Evolutionary conservation across 1,140 invertebrate genomes (phyloP).

Genomic region (Holcopasites calliopsidis): DNA sequence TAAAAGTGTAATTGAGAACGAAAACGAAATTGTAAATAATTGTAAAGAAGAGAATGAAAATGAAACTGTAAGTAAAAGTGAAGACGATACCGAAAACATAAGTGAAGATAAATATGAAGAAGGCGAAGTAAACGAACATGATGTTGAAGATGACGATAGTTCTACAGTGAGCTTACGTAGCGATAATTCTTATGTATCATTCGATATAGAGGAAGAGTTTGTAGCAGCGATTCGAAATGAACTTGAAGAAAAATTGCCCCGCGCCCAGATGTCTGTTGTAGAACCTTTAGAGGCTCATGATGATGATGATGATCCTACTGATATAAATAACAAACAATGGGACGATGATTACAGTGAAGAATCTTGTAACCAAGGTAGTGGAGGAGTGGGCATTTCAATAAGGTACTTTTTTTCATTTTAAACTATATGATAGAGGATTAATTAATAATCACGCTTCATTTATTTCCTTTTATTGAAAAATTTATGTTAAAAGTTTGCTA

Average conservation of each 20-base stretch:
- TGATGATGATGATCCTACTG: constrained; percentile 72
- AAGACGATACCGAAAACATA: constrained; percentile 13
- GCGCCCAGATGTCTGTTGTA: constrained; percentile 82
- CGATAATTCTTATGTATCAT: constrained; percentile 81
- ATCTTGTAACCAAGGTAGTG: constrained; percentile 64
- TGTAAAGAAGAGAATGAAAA: neutral
- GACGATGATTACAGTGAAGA: constrained; percentile 69
- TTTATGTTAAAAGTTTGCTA: neutral
- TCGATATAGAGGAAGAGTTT: constrained; percentile 85
- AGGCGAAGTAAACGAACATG: constrained; percentile 4
- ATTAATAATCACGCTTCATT: neutral
- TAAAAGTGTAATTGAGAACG: constrained; percentile 45
- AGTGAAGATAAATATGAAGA: constrained; percentile 46
- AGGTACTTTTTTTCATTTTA: constrained; percentile 68
- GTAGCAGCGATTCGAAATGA: constrained; percentile 86
- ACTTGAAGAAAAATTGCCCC: constrained; percentile 85
- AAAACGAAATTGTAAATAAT: constrained; percentile 71
- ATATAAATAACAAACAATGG: constrained; percentile 69
- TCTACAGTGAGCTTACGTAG: constrained; percentile 75
- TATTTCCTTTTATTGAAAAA: neutral
- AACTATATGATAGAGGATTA: neutral
- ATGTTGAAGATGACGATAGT: constrained; percentile 75
- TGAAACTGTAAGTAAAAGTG: neutral
- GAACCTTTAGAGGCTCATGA: constrained; percentile 72
- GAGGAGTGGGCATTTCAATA: constrained; percentile 74